Percentiles rank a stretch among this genome's conserved stretches.
Conservation (phyloP, 2,797 vertebrate genomes). For the Hoplostethus atlanticus region DNA sequence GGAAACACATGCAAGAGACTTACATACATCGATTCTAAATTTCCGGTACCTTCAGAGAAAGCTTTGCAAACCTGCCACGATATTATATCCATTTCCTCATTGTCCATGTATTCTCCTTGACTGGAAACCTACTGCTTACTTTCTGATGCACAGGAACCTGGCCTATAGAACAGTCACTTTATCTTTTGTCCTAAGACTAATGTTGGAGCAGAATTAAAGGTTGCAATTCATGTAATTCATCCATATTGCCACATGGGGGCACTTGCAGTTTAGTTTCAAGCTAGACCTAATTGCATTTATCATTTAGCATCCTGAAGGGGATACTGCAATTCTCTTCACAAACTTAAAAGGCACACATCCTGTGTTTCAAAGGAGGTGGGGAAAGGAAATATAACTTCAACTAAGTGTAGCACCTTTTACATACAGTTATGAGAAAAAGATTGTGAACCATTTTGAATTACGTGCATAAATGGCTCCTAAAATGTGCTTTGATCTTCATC, state of each 20-base stretch:
- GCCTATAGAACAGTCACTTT: neutral
- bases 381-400: neutral
- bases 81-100: too few relatives aligned
- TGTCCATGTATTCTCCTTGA: too few relatives aligned
- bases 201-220: neutral
- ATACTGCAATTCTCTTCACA: neutral
- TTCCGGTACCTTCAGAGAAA: too few relatives aligned
- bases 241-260: slow-evolving; percentile 73
- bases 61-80: too few relatives aligned
- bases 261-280: slow-evolving; percentile 47
- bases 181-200: too few relatives aligned
- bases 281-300: neutral
- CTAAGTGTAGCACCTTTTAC: neutral
- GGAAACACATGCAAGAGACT: too few relatives aligned
- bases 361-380: neutral
- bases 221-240: slow-evolving; percentile 40
- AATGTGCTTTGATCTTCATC: too few relatives aligned
- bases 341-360: neutral
- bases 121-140: neutral
- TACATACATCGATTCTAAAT: too few relatives aligned
- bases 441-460: too few relatives aligned
- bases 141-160: slow-evolving; percentile 1
- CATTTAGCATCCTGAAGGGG: neutral
- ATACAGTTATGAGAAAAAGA: too few relatives aligned
- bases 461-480: too few relatives aligned